Conservation (phyloP, 2,888 invertebrate genomes). For the Tetragonisca angustula region DNA sequence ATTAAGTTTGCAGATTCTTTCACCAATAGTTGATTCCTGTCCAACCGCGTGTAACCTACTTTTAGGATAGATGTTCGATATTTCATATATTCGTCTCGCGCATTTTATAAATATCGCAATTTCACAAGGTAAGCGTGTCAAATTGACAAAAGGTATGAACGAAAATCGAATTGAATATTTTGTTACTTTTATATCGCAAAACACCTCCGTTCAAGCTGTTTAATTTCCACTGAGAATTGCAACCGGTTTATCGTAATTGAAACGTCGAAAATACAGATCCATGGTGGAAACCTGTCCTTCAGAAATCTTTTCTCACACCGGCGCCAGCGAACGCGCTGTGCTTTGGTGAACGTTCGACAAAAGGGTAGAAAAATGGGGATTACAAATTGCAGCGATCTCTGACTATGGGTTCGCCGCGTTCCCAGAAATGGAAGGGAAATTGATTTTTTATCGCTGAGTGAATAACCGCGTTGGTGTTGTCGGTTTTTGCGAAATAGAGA, state of each 20-base stretch:
- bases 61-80: too few relatives aligned
- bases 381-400: slow-evolving; percentile 52
- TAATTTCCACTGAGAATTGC: neutral
- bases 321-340: neutral
- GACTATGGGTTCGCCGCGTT: slow-evolving; percentile 30
- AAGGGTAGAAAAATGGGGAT: slow-evolving; percentile 38
- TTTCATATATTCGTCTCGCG: too few relatives aligned
- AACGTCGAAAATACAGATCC: neutral
- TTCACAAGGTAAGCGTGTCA: too few relatives aligned
- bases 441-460: slow-evolving; percentile 56
- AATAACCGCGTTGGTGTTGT: slow-evolving; percentile 41
- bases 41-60: too few relatives aligned
- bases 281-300: neutral
- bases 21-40: too few relatives aligned
- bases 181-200: neutral
- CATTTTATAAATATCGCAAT: too few relatives aligned
- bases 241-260: neutral
- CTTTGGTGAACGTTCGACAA: slow-evolving; percentile 22
- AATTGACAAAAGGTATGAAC: too few relatives aligned
- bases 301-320: neutral
- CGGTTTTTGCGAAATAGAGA: slow-evolving; percentile 46
- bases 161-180: too few relatives aligned
- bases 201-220: neutral
- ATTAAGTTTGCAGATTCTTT: too few relatives aligned
- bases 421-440: slow-evolving; percentile 54